Conservation (phyloP, 1,140 invertebrate genomes). For the Heliothis subflexa region DNA sequence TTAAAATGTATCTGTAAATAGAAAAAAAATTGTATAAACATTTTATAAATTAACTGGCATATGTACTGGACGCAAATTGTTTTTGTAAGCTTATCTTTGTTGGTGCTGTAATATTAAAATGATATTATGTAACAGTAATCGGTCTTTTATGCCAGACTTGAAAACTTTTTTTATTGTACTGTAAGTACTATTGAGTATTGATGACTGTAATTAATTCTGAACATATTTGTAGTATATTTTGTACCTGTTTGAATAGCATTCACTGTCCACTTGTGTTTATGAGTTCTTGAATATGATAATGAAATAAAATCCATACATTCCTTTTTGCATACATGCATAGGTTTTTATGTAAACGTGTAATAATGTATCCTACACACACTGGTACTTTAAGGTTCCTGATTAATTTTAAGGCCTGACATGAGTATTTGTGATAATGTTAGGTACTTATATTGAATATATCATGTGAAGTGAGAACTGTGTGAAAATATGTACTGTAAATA, state of each 20-base stretch:
- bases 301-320: slow-evolving; percentile 61
- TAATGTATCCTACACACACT: slow-evolving; percentile 44
- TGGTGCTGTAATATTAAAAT: slow-evolving; percentile 68
- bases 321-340: slow-evolving; percentile 57
- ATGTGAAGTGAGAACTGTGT: slow-evolving; percentile 66
- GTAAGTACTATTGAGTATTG: slow-evolving; percentile 67
- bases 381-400: slow-evolving; percentile 77
- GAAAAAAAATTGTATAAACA: slow-evolving; percentile 50
- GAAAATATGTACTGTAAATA: slow-evolving; percentile 70
- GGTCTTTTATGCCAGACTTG: slow-evolving; percentile 29
- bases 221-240: slow-evolving; percentile 55
- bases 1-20: slow-evolving; percentile 60
- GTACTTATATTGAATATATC: slow-evolving; percentile 75
- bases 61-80: slow-evolving; percentile 50
- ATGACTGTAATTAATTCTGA: slow-evolving; percentile 42
- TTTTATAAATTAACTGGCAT: slow-evolving; percentile 49
- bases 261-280: slow-evolving; percentile 18
- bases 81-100: slow-evolving; percentile 57
- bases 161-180: slow-evolving; percentile 59
- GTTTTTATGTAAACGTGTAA: slow-evolving; percentile 50
- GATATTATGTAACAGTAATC: slow-evolving; percentile 44
- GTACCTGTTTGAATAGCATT: slow-evolving; percentile 65
- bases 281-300: slow-evolving; percentile 29
- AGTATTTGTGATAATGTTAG: slow-evolving; percentile 81
- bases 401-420: slow-evolving; percentile 61